A percentile compares a stretch with the other conserved stretches of the same genome.
Conservation (phyloP, 2,797 vertebrate species). For the Danio jaintianensis region DNA sequence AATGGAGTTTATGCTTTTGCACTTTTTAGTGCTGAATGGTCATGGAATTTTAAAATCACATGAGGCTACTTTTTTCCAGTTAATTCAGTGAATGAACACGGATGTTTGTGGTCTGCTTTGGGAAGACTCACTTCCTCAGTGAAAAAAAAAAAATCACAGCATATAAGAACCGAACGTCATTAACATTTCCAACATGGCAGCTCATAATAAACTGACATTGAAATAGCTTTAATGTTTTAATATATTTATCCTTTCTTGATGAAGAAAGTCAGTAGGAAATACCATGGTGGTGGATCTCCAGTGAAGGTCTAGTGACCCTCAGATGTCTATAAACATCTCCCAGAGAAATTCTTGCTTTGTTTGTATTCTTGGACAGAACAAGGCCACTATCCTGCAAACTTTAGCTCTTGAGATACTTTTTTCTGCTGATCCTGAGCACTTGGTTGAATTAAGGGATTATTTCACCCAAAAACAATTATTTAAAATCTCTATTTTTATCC, state of each 20-base stretch:
- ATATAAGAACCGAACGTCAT: no score
- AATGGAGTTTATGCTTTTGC: neutral
- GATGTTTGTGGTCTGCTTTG: neutral
- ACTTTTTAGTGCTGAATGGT: conserved; percentile 11
- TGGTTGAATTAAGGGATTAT: no score
- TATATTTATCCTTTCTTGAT: neutral
- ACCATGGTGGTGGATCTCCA: neutral
- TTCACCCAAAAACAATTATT: no score
- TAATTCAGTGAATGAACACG: neutral
- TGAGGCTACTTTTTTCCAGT: neutral
- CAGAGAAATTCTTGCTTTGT: neutral
- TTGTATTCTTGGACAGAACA: neutral
- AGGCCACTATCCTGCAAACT: neutral
- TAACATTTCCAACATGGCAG: conserved; percentile 9
- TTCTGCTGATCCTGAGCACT: neutral
- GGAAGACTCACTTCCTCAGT: neutral
- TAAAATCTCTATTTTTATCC: no score
- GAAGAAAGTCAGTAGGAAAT: neutral
- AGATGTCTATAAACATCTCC: neutral
- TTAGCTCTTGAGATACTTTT: neutral
- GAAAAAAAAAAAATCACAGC: neutral
- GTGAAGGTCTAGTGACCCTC: neutral
- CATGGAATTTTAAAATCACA: neutral
- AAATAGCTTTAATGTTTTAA: neutral
- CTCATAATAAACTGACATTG: neutral